Evolutionary conservation across 2,888 invertebrate genomes (phyloP).

Genomic region (Galerucella pusilla): DNA sequence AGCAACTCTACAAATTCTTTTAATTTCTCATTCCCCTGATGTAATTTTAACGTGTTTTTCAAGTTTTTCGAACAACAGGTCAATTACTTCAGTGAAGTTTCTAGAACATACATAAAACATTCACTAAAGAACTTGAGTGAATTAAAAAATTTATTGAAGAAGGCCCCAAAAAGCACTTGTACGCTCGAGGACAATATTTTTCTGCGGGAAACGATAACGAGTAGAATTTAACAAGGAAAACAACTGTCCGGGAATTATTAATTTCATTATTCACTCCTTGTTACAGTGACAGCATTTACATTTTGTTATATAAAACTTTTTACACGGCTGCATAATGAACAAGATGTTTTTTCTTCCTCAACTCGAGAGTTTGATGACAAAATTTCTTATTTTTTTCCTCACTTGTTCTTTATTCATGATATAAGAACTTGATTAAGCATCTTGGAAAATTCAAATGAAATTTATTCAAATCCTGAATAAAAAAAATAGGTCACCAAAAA

Average conservation of each 20-base stretch:
- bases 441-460: too few species aligned
- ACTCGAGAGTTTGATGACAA: neutral
- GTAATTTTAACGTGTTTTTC: slow-evolving; percentile 32
- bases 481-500: too few species aligned
- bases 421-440: too few species aligned
- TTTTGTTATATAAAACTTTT: neutral
- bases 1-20: slow-evolving; percentile 17
- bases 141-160: slow-evolving; percentile 33
- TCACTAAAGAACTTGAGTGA: slow-evolving; percentile 22
- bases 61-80: slow-evolving; percentile 24
- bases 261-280: slow-evolving; percentile 13
- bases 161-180: slow-evolving; percentile 5
- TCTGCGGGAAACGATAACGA: slow-evolving; percentile 1
- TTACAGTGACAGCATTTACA: neutral
- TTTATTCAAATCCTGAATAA: too few species aligned
- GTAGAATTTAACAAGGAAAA: slow-evolving; percentile 17
- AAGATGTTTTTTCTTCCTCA: neutral
- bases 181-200: slow-evolving; percentile 21
- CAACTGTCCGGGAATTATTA: slow-evolving; percentile 14
- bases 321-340: neutral
- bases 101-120: slow-evolving; percentile 35
- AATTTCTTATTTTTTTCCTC: too few species aligned
- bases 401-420: too few species aligned
- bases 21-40: slow-evolving; percentile 33
- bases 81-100: slow-evolving; percentile 32